Evolutionary conservation across 2,113 vertebrate genomes (phyloP).

Genomic region (Engraulis encrasicolus): DNA sequence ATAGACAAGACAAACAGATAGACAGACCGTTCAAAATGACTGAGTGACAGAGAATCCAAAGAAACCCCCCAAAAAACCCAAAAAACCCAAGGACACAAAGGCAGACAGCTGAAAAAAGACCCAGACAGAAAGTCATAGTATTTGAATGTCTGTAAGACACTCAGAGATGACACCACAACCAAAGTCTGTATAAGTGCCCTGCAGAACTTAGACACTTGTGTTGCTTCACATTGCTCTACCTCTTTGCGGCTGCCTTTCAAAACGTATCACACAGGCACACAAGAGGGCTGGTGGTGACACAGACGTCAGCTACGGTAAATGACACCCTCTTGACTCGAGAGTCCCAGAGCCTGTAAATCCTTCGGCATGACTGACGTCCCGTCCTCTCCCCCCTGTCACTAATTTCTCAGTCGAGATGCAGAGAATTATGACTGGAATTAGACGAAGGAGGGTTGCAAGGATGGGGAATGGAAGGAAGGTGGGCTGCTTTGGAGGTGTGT

Average conservation of each 20-base stretch:
- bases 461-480: too few species aligned
- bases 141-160: too few species aligned
- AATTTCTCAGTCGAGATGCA: neutral
- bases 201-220: neutral
- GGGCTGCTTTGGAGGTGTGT: neutral
- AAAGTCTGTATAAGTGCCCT: neutral
- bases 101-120: neutral
- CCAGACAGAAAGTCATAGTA: too few species aligned
- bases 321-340: neutral
- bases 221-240: neutral
- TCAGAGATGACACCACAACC: neutral
- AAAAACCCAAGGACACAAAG: neutral
- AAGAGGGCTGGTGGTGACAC: neutral
- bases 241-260: neutral
- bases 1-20: too few species aligned
- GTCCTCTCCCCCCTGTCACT: neutral
- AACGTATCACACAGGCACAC: neutral
- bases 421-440: constrained; percentile 77
- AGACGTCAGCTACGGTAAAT: neutral
- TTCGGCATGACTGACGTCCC: neutral
- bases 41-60: too few species aligned
- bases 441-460: constrained; percentile 57
- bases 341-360: neutral
- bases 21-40: neutral
- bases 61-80: too few species aligned